Conservation (phyloP, 1,140 invertebrate genomes). For the Ephestia elutella region DNA sequence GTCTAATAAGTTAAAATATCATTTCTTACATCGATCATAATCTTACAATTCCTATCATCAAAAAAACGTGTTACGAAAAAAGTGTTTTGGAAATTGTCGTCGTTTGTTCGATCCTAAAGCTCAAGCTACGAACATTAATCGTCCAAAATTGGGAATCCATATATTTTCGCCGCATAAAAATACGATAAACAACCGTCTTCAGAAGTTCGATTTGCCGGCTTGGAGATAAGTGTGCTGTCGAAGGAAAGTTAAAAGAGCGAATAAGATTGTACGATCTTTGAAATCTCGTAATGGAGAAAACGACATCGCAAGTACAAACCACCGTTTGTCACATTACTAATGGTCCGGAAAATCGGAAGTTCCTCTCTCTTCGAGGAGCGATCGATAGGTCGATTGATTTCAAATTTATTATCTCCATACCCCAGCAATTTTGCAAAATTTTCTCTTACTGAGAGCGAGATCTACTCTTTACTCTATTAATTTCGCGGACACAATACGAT, state of each 20-base stretch:
- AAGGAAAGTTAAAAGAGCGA: constrained; percentile 40
- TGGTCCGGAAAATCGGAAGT: constrained; percentile 58
- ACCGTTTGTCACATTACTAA: constrained; percentile 61
- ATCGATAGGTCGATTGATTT: constrained; percentile 38
- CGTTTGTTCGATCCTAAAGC: too few species aligned
- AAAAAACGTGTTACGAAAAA: too few species aligned
- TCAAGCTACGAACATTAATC: too few species aligned
- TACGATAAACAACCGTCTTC: constrained; percentile 15
- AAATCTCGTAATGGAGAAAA: constrained; percentile 58
- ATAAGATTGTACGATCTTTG: constrained; percentile 46
- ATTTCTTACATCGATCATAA: too few species aligned
- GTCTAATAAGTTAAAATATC: too few species aligned
- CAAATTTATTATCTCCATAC: not conserved
- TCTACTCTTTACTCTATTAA: too few species aligned
- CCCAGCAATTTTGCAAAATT: not conserved
- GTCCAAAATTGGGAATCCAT: too few species aligned
- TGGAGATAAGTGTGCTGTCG: constrained; percentile 29
- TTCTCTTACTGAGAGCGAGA: too few species aligned
- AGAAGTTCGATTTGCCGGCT: constrained; percentile 11
- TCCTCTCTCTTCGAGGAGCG: constrained; percentile 37
- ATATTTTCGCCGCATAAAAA: not conserved
- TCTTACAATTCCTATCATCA: too few species aligned
- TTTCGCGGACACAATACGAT: too few species aligned
- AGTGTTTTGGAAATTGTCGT: too few species aligned
- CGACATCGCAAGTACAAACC: constrained; percentile 59